Percentiles rank a stretch among this genome's conserved stretches.
Conservation (phyloP, 2,113 vertebrate species). For the Xyrauchen texanus region DNA sequence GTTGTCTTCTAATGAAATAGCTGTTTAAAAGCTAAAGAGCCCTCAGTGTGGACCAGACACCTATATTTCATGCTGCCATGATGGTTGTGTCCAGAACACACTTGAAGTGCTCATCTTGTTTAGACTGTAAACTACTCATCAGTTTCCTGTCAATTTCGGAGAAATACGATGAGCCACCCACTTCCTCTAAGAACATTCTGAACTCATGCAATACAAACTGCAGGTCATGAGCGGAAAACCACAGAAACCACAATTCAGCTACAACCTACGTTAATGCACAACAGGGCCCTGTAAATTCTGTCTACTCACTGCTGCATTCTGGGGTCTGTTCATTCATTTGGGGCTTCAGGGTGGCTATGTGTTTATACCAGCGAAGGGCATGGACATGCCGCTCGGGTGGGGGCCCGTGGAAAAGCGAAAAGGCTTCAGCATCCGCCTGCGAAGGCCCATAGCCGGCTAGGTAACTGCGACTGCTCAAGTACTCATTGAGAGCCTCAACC, state of each 20-base stretch:
- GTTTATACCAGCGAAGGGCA: constrained; percentile 93
- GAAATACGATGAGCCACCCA: too few species aligned
- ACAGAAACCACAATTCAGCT: neutral
- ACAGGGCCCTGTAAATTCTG: constrained; percentile 25
- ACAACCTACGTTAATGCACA: constrained; percentile 35
- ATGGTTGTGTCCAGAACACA: too few species aligned
- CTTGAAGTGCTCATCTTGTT: neutral
- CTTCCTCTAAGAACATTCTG: neutral
- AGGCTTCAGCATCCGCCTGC: constrained; percentile 83
- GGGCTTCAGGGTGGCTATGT: constrained; percentile 85
- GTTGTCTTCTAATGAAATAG: too few species aligned
- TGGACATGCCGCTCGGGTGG: constrained; percentile 86
- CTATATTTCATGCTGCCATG: too few species aligned
- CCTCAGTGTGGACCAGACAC: too few species aligned
- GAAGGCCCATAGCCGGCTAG: constrained; percentile 88
- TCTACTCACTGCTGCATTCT: constrained; percentile 90
- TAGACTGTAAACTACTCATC: neutral
- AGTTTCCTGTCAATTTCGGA: too few species aligned
- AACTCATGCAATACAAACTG: neutral
- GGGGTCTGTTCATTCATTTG: constrained; percentile 63
- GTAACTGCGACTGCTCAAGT: constrained; percentile 93
- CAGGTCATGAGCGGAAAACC: neutral
- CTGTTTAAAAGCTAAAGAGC: too few species aligned
- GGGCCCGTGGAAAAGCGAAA: constrained; percentile 81
- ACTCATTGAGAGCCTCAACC: constrained; percentile 84